Conservation (phyloP, 2,888 invertebrate species). For the Monopis laevigella region DNA sequence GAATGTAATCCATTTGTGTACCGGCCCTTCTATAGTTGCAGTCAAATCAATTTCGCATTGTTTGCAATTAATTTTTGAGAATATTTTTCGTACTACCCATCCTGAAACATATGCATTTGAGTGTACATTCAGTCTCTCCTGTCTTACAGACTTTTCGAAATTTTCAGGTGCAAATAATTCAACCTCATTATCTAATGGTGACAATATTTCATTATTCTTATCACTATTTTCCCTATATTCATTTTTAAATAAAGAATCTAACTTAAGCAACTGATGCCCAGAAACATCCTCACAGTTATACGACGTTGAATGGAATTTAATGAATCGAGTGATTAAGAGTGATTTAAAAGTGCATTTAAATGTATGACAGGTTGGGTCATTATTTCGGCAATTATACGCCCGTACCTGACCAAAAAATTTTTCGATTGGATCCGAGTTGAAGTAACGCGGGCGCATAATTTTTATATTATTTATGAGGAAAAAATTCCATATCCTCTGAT, state of each 20-base stretch:
- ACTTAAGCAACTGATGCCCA: not conserved
- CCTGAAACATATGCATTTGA: constrained; percentile 3
- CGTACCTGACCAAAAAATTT: constrained; percentile 1
- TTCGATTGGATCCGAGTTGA: not conserved
- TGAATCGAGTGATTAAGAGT: not conserved
- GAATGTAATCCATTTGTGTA: not conserved
- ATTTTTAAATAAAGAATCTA: not conserved
- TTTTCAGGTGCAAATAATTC: constrained; percentile 5
- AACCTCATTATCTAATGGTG: no score
- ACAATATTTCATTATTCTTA: not conserved
- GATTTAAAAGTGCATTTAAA: not conserved
- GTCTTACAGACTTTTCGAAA: constrained; percentile 4
- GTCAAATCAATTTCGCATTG: not conserved
- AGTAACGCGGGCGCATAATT: not conserved
- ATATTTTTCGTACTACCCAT: constrained; percentile 7
- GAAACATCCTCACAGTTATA: constrained; percentile 4
- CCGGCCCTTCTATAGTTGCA: not conserved
- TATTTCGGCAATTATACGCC: not conserved
- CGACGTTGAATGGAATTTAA: not conserved
- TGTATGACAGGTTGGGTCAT: not conserved
- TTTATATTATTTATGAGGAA: not conserved
- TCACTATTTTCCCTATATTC: not conserved
- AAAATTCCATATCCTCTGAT: no score
- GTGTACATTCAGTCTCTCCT: constrained; percentile 3
- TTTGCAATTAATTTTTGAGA: not conserved